Percentiles rank a stretch among this genome's conserved stretches.
phyloP scores from a whole-genome alignment of 1,140 invertebrate species.

The Cotesia typhae region DNA sequence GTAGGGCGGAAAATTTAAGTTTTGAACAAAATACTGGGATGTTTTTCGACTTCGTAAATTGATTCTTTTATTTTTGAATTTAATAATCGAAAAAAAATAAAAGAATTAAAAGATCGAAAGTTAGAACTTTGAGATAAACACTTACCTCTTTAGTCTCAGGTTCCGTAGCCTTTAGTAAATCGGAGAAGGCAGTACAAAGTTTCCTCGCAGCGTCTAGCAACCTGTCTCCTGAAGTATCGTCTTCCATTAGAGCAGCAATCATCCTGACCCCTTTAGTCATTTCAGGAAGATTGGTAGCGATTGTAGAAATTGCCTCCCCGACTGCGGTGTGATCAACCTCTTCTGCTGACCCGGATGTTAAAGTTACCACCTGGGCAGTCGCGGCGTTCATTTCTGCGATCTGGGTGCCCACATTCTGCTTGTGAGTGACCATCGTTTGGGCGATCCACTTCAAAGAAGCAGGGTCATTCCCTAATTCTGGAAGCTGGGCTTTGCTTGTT shows the following conservation, averaged over 20 bases:
- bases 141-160: conserved; percentile 88
- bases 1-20: too few relatives aligned
- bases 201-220: conserved; percentile 91
- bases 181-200: conserved; percentile 93
- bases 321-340: conserved; percentile 94
- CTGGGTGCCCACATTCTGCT: conserved; percentile 95
- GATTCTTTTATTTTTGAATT: too few relatives aligned
- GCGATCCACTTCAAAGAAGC: conserved; percentile 93
- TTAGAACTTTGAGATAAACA: neutral
- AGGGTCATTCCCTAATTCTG: conserved; percentile 83
- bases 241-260: conserved; percentile 93
- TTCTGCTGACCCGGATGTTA: conserved; percentile 84
- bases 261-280: conserved; percentile 94
- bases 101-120: neutral
- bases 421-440: conserved; percentile 92
- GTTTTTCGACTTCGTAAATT: too few relatives aligned
- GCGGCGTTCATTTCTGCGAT: conserved; percentile 99
- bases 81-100: too few relatives aligned
- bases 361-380: conserved; percentile 96
- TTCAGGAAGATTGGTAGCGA: conserved; percentile 94
- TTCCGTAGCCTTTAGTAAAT: conserved; percentile 92
- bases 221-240: conserved; percentile 81
- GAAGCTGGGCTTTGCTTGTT: conserved; percentile 76
- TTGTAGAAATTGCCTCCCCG: conserved; percentile 95
- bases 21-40: too few relatives aligned